These are phyloP conservation scores for Trididemnum clinides DNA, from an alignment of 23 tunicate genomes.

Conservation along the genomic window DNA sequence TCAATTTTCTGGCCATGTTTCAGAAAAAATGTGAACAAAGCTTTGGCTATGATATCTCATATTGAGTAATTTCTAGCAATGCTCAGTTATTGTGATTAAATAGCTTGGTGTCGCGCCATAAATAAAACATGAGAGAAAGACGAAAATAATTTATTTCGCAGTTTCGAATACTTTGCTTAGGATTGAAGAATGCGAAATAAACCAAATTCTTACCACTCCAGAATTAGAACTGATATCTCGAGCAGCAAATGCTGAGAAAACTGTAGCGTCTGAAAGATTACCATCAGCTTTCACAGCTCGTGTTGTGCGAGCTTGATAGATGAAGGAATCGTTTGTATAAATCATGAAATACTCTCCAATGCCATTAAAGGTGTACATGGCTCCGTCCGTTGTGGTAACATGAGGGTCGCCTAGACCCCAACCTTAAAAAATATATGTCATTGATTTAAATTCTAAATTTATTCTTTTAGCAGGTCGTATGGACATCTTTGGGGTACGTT, in stretches of 20 bases:
- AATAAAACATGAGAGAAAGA: no score
- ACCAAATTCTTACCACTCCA: neutral
- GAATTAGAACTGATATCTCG: neutral
- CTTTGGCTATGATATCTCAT: no score
- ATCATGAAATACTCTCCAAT: constrained; percentile 53
- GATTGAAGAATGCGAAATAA: no score
- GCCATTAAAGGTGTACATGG: constrained; percentile 61
- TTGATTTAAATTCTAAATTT: no score
- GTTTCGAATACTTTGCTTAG: no score
- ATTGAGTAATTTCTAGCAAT: no score
- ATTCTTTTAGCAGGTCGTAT: neutral
- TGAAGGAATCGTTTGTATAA: constrained; percentile 33
- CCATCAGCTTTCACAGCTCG: constrained; percentile 23
- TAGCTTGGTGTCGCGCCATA: no score
- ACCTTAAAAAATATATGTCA: neutral
- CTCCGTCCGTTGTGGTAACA: constrained; percentile 54
- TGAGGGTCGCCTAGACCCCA: constrained; percentile 57
- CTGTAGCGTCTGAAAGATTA: constrained; percentile 29
- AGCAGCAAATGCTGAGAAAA: constrained; percentile 37
- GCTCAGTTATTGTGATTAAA: no score
- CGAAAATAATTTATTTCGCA: no score
- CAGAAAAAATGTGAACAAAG: no score
- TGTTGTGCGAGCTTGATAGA: constrained; percentile 43
- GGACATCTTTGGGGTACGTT: neutral
- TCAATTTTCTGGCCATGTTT: no score